phyloP scores from a whole-genome alignment of 2,888 invertebrate genomes.

The Julus scanicus region DNA sequence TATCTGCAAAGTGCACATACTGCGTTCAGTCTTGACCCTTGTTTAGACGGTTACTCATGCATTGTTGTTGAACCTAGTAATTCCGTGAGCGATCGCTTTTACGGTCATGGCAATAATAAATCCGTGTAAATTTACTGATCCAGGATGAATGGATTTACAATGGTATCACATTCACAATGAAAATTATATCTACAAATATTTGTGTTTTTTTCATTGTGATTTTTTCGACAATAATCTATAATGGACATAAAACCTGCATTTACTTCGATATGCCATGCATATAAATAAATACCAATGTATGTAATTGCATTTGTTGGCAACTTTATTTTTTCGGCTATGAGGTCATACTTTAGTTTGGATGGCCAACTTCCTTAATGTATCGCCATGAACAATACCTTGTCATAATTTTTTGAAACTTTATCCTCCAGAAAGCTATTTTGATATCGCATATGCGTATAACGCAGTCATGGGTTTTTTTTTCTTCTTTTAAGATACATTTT shows the following conservation, averaged over 20 bases:
- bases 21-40: slow-evolving; percentile 20
- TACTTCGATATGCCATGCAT: neutral
- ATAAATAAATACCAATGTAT: neutral
- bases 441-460: neutral
- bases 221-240: neutral
- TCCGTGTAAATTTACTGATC: slow-evolving; percentile 43
- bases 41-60: slow-evolving; percentile 15
- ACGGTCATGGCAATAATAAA: slow-evolving; percentile 1
- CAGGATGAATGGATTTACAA: slow-evolving; percentile 29
- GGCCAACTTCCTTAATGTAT: slow-evolving; percentile 20
- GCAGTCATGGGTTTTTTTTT: neutral
- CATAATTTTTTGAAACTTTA: slow-evolving; percentile 3
- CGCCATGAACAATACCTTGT: neutral
- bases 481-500: neutral
- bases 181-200: slow-evolving; percentile 28
- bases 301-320: neutral
- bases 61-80: slow-evolving; percentile 24
- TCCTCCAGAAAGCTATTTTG: neutral
- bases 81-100: slow-evolving; percentile 36
- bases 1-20: neutral
- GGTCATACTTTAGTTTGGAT: slow-evolving; percentile 21
- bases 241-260: slow-evolving; percentile 13
- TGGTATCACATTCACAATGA: slow-evolving; percentile 8
- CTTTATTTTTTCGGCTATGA: slow-evolving; percentile 17
- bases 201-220: slow-evolving; percentile 36